Conservation (phyloP, 2,113 vertebrate species). For the Galemys pyrenaicus region DNA sequence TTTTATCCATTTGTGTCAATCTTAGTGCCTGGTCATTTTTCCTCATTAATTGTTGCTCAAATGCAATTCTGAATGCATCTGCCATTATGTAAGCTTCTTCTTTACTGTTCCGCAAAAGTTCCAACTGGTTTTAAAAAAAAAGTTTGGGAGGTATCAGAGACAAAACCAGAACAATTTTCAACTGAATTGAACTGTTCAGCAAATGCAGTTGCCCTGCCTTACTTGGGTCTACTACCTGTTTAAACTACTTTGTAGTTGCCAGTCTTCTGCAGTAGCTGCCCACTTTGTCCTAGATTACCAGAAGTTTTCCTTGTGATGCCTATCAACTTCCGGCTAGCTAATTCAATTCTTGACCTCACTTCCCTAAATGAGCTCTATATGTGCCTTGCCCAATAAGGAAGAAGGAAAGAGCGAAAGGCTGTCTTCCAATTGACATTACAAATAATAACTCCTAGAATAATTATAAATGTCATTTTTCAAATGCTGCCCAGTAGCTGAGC, state of each 20-base stretch:
- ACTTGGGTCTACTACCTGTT: not conserved
- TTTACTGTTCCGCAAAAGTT: conserved; percentile 87
- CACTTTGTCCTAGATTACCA: not conserved
- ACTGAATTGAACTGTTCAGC: not conserved
- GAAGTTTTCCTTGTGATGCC: not conserved
- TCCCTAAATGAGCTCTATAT: not conserved
- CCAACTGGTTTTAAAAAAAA: conserved; percentile 84
- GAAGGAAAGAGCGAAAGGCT: not conserved
- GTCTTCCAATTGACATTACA: not conserved
- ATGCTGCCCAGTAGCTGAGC: not conserved
- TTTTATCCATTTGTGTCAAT: conserved; percentile 83
- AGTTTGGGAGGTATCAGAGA: not conserved
- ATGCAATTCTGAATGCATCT: conserved; percentile 95
- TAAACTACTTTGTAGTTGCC: not conserved
- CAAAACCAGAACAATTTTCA: not conserved
- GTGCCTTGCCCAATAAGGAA: not conserved
- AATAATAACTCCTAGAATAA: not conserved
- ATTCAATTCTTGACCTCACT: not conserved
- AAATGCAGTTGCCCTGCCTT: not conserved
- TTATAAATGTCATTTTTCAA: not conserved
- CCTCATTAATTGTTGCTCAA: conserved; percentile 94
- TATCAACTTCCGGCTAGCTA: not conserved
- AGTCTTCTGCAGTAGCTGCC: not conserved
- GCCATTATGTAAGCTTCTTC: conserved; percentile 92
- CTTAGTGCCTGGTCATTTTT: conserved; percentile 89